Evolutionary conservation across 2,888 invertebrate genomes (phyloP).

Genomic region (Eilema sororculum): DNA sequence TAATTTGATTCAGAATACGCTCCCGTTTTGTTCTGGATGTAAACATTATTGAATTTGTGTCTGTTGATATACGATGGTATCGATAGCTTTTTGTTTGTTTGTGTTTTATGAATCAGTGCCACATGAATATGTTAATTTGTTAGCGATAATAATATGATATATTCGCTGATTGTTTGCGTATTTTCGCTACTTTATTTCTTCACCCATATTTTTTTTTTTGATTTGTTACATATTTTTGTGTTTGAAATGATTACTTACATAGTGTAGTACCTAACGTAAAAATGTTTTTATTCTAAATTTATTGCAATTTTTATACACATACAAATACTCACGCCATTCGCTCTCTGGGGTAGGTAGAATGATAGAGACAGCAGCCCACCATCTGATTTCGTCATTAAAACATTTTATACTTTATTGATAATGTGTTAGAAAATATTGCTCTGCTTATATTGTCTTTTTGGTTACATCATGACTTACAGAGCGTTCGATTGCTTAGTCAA

Average conservation of each 20-base stretch:
- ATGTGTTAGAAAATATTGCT: not conserved
- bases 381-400: not conserved
- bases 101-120: constrained; percentile 25
- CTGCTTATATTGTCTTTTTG: not conserved
- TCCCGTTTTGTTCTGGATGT: constrained; percentile 35
- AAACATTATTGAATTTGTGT: constrained; percentile 48
- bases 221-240: not conserved
- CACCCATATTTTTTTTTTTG: not conserved
- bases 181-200: not conserved
- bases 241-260: not conserved
- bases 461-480: not conserved
- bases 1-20: constrained; percentile 38
- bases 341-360: not conserved
- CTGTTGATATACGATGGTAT: constrained; percentile 40
- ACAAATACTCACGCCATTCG: not conserved
- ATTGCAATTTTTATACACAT: not conserved
- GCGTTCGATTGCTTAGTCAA: not conserved
- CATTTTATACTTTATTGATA: not conserved
- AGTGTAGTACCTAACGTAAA: not conserved
- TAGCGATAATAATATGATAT: constrained; percentile 33
- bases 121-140: constrained; percentile 33
- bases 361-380: not conserved
- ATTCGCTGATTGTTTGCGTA: constrained; percentile 15
- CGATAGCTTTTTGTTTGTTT: constrained; percentile 39
- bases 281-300: not conserved